phyloP scores from a whole-genome alignment of 1,140 invertebrate genomes.

The Apis laboriosa region DNA sequence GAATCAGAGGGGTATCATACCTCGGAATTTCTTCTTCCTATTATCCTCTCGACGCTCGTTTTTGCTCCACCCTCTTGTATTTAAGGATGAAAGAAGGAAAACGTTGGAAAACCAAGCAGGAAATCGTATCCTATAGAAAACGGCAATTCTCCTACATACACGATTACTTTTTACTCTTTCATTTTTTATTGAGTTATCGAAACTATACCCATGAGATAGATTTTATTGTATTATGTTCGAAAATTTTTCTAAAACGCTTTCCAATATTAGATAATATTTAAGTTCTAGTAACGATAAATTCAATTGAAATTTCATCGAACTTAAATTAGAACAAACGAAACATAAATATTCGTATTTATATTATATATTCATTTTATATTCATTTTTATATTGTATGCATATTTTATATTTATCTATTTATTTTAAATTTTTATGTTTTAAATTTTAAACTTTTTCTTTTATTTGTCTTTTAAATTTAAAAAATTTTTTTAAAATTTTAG shows the following conservation, averaged over 20 bases:
- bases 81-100: conserved; percentile 18
- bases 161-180: conserved; percentile 56
- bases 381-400: not conserved
- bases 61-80: conserved; percentile 41
- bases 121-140: conserved; percentile 38
- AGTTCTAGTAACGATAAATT: not conserved
- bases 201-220: conserved; percentile 56
- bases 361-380: too few relatives aligned
- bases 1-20: conserved; percentile 78
- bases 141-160: not conserved
- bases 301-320: not conserved
- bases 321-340: not conserved
- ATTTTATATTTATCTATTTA: too few relatives aligned
- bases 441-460: too few relatives aligned
- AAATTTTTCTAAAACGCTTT: not conserved
- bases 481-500: too few relatives aligned
- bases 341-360: not conserved
- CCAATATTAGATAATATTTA: not conserved
- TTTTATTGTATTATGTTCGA: conserved; percentile 2
- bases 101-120: conserved; percentile 17
- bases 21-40: conserved; percentile 61
- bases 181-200: conserved; percentile 62
- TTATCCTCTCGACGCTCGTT: conserved; percentile 60
- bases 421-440: too few relatives aligned
- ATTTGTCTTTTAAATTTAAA: too few relatives aligned